phyloP scores from a whole-genome alignment of 1,140 invertebrate species.

The Bombus sylvicola region DNA sequence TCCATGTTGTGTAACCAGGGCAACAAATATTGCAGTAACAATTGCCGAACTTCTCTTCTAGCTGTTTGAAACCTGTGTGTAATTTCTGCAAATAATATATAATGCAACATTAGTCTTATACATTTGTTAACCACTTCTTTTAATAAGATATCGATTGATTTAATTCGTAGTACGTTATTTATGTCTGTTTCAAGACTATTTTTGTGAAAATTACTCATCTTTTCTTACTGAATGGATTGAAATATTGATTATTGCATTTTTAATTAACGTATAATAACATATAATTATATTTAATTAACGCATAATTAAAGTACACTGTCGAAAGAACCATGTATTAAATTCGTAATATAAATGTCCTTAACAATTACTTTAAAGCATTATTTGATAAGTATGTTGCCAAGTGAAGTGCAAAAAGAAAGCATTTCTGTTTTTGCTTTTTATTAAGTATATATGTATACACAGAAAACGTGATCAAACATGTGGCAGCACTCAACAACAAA shows the following conservation, averaged over 20 bases:
- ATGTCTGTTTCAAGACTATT: background rate
- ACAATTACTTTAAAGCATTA: background rate
- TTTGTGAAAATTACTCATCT: background rate
- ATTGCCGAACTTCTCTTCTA: conserved; percentile 92
- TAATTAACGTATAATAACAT: background rate
- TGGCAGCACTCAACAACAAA: too few species aligned
- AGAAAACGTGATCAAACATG: too few species aligned
- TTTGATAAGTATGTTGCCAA: background rate
- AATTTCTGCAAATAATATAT: conserved; percentile 89
- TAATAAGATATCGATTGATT: background rate
- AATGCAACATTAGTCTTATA: conserved; percentile 1
- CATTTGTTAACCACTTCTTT: background rate
- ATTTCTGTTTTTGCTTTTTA: background rate
- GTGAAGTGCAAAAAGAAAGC: background rate
- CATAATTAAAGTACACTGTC: background rate
- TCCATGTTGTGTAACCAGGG: conserved; percentile 99
- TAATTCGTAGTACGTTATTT: background rate
- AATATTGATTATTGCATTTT: background rate
- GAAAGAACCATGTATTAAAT: background rate
- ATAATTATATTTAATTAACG: too few species aligned
- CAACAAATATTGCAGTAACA: conserved; percentile 95
- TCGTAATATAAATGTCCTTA: background rate
- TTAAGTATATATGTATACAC: background rate
- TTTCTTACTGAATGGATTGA: background rate
- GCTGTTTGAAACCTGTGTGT: conserved; percentile 98